These are phyloP conservation scores for Brachionus manjavacas DNA, from an alignment of 1,140 invertebrate species.

Conservation along the genomic window DNA sequence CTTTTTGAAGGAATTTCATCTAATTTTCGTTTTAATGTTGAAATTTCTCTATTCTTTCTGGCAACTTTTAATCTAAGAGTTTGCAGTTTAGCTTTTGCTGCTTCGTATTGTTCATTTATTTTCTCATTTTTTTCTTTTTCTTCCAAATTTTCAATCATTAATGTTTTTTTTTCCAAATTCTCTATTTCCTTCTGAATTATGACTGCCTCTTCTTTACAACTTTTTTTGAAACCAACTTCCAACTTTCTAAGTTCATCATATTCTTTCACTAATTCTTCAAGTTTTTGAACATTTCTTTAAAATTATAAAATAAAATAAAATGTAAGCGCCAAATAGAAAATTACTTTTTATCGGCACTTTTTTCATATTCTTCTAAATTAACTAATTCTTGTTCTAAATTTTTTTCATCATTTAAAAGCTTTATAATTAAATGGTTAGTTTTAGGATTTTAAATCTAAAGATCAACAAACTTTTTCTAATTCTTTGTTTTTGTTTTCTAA, in stretches of 20 bases:
- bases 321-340: no score
- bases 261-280: slow-evolving; percentile 65
- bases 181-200: slow-evolving; percentile 56
- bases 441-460: not conserved
- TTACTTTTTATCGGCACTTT: slow-evolving; percentile 47
- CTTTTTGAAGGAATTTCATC: slow-evolving; percentile 85
- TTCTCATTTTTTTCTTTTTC: slow-evolving; percentile 59
- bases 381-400: slow-evolving; percentile 20
- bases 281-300: slow-evolving; percentile 59
- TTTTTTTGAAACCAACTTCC: slow-evolving; percentile 69
- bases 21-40: slow-evolving; percentile 69
- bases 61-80: slow-evolving; percentile 56
- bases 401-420: slow-evolving; percentile 2
- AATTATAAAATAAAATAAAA: not conserved
- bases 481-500: slow-evolving; percentile 49
- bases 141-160: slow-evolving; percentile 49
- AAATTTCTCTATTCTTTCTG: slow-evolving; percentile 75
- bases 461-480: slow-evolving; percentile 47
- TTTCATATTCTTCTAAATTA: slow-evolving; percentile 18
- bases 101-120: slow-evolving; percentile 46
- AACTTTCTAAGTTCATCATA: slow-evolving; percentile 70
- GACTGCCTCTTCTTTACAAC: slow-evolving; percentile 64
- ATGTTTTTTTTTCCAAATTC: slow-evolving; percentile 50
- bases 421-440: not conserved
- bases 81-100: not conserved